These are phyloP conservation scores for Amblyornis subalaris DNA, from an alignment of 2,113 vertebrate species.

Conservation along the genomic window DNA sequence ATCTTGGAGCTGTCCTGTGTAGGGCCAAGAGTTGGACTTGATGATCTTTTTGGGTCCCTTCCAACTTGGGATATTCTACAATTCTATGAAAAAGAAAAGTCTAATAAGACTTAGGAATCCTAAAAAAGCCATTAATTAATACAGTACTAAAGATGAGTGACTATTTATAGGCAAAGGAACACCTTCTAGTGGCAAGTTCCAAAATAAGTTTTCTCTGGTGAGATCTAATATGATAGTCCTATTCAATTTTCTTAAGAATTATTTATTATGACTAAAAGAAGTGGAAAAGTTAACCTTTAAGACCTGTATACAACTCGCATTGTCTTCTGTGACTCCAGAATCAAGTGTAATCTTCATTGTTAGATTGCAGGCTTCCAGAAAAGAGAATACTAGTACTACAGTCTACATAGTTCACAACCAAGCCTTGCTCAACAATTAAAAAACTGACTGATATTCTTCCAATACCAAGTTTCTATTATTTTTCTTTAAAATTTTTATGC, in stretches of 20 bases:
- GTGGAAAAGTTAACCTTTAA: background rate
- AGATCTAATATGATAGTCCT: background rate
- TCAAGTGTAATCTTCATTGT: fast-evolving
- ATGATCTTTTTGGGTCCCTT: background rate
- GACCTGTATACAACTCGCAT: too few relatives aligned
- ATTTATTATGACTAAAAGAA: background rate
- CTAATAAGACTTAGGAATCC: background rate
- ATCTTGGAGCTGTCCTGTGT: background rate
- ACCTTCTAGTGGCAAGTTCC: background rate
- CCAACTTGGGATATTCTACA: background rate
- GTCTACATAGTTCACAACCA: background rate
- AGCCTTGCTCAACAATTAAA: background rate
- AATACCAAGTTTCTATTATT: background rate
- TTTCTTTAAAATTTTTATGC: background rate
- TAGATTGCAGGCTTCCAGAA: background rate
- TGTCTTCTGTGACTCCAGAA: background rate
- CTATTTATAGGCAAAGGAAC: background rate
- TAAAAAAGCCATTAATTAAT: background rate
- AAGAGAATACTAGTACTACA: background rate
- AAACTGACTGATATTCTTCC: background rate
- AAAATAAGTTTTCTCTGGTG: background rate
- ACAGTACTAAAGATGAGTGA: background rate
- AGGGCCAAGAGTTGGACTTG: background rate
- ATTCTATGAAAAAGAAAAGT: background rate
- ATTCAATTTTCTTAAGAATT: background rate